Conservation (phyloP, 2,888 invertebrate species). For the Petrolisthes manimaculis region DNA sequence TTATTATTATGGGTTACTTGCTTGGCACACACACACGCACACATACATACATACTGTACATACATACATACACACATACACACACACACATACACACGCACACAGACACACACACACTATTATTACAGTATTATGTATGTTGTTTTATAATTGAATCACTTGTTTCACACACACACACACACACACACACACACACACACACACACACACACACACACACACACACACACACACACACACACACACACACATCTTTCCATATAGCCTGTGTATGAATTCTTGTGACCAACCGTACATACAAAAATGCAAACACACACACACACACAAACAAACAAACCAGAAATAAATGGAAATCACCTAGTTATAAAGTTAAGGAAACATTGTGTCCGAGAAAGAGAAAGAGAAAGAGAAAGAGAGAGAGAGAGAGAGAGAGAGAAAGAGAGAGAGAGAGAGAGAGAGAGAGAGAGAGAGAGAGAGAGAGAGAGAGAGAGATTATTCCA, state of each 20-base stretch:
- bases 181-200: too few species aligned
- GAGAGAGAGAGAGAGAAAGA: slow-evolving; percentile 11
- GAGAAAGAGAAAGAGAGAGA: slow-evolving; percentile 1
- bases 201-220: too few species aligned
- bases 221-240: neutral
- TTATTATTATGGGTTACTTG: too few species aligned
- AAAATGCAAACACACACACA: too few species aligned
- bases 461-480: slow-evolving; percentile 28
- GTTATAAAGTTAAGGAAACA: too few species aligned
- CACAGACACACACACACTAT: neutral
- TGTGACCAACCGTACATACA: too few species aligned
- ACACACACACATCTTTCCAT: neutral
- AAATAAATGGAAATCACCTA: too few species aligned
- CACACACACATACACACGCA: neutral
- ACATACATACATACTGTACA: neutral
- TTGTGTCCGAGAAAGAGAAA: neutral
- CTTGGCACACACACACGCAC: neutral
- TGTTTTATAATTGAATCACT: too few species aligned
- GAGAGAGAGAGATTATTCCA: too few species aligned
- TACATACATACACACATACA: neutral
- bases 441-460: slow-evolving; percentile 17
- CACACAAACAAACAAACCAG: too few species aligned
- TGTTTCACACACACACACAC: too few species aligned
- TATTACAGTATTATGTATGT: slow-evolving; percentile 6
- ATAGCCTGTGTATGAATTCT: neutral